phyloP scores from a whole-genome alignment of 2,797 vertebrate species.

The Aselliscus stoliczkanus region DNA sequence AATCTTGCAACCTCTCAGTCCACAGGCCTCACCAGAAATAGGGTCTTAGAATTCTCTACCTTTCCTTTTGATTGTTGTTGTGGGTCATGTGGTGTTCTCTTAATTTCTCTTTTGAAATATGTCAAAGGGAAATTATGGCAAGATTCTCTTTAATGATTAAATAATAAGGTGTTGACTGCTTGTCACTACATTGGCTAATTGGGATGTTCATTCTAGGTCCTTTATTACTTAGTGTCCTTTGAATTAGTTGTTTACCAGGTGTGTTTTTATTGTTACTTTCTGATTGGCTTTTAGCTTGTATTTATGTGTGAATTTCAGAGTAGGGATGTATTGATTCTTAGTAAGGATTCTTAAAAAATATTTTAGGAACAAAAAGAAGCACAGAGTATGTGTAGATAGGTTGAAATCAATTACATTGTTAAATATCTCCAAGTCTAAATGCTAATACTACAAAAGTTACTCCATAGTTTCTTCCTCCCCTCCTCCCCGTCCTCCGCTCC shows the following conservation, averaged over 20 bases:
- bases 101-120: slow-evolving; percentile 59
- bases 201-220: slow-evolving; percentile 63
- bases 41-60: neutral
- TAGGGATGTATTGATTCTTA: slow-evolving; percentile 26
- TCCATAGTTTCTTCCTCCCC: neutral
- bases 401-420: neutral
- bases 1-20: neutral
- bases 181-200: slow-evolving; percentile 74
- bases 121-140: slow-evolving; percentile 66
- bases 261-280: slow-evolving; percentile 54
- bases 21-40: neutral
- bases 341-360: slow-evolving; percentile 4
- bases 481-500: slow-evolving; percentile 9
- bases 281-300: neutral
- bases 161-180: slow-evolving; percentile 79
- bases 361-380: slow-evolving; percentile 37
- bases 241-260: slow-evolving; percentile 52
- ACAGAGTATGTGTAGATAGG: neutral
- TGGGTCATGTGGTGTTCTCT: slow-evolving; percentile 30
- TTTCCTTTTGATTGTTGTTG: slow-evolving; percentile 42
- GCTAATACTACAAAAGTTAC: neutral
- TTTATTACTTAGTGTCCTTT: slow-evolving; percentile 58
- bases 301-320: slow-evolving; percentile 42
- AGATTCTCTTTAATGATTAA: slow-evolving; percentile 75
- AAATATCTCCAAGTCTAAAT: neutral